phyloP scores from a whole-genome alignment of 2,113 vertebrate species.

The Triplophysa siluroides region DNA sequence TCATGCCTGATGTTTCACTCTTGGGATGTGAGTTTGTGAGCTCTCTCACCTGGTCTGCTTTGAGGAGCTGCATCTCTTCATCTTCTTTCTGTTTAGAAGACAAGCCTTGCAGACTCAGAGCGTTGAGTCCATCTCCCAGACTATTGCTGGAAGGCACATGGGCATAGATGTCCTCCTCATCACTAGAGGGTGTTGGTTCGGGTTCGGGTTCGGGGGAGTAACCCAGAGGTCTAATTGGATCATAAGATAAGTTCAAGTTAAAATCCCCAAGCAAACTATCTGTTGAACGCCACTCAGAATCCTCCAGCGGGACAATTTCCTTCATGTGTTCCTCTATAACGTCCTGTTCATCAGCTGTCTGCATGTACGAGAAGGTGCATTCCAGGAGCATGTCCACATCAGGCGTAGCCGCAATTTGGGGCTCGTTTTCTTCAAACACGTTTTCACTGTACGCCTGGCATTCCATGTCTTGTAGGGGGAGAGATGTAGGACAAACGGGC shows the following conservation, averaged over 20 bases:
- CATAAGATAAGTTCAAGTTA: conserved; percentile 38
- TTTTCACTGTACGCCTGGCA: conserved; percentile 30
- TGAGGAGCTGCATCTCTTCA: conserved; percentile 70
- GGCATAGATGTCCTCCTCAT: conserved; percentile 94
- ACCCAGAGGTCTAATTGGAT: conserved; percentile 49
- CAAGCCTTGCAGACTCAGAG: conserved; percentile 57
- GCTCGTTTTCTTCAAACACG: background rate
- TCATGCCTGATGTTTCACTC: background rate
- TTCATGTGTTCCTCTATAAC: conserved; percentile 60
- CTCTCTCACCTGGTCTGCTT: conserved; percentile 82
- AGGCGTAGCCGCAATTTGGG: conserved; percentile 55
- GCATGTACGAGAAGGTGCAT: conserved; percentile 76
- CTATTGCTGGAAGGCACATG: conserved; percentile 72
- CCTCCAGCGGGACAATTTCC: conserved; percentile 45
- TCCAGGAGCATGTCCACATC: conserved; percentile 76
- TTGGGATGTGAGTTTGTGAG: background rate
- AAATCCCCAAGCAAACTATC: conserved; percentile 30
- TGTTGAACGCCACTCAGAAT: conserved; percentile 48
- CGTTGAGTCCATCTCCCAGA: conserved; percentile 64
- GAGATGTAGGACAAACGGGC: conserved; percentile 18
- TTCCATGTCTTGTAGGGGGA: conserved; percentile 51
- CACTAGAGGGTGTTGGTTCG: conserved; percentile 77
- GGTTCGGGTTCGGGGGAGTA: conserved; percentile 61
- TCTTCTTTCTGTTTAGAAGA: conserved; percentile 45
- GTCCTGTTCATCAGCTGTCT: conserved; percentile 52